Base-by-base conservation (phyloP, 2,797 vertebrate species). In the Acanthis flammea region DNA sequence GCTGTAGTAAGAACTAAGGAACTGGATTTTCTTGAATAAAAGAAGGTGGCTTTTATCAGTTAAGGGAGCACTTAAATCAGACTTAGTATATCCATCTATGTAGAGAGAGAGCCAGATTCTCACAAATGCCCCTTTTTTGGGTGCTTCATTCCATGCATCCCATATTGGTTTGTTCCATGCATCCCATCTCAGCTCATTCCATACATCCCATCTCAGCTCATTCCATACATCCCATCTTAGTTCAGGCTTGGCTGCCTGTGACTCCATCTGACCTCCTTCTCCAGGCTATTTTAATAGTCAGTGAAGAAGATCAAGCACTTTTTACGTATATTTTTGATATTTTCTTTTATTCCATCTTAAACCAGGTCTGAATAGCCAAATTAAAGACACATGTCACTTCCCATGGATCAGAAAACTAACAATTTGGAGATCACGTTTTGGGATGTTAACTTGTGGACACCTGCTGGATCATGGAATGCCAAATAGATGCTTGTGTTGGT, bases 311-410 rank as follows among this genome's bases (percentile, higher is more conserved):
- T 17, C 1, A 30, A 27, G 8, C 12, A 1, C 31, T n/a, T 65
- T 67, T 74, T 83, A 2, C 4, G 30, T 47, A 5, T 33, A 6
- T n/a, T 7, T 17, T 45, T 70, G 50, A 50, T 35, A 23, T 88
- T 57, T 77, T 54, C 27, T 12, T 33, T 60, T 28, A 5, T 33
- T 6, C 2, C 1, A 14, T 35, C 24, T 28, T 73, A 41, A 78
- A 84, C 67, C 10, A 62, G 6, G 3, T 35, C 22, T 57, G 47
- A 87, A 55, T 16, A 27, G 24, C 51, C 23, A 37, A 21, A 54
- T 12, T 14, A 44, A 72, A 62, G 65, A 47, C 18, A 55, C 2
- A 2, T 12, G 6, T 50, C 0, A 0, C 7, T 74, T 44, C 28
- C 8, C 0, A 1, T 4, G 12, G 44, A 33, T 85, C 15, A 50